Percentiles rank a stretch among this genome's conserved stretches.
Conservation (phyloP, 2,888 invertebrate species). For the Ormyrus labotus region DNA sequence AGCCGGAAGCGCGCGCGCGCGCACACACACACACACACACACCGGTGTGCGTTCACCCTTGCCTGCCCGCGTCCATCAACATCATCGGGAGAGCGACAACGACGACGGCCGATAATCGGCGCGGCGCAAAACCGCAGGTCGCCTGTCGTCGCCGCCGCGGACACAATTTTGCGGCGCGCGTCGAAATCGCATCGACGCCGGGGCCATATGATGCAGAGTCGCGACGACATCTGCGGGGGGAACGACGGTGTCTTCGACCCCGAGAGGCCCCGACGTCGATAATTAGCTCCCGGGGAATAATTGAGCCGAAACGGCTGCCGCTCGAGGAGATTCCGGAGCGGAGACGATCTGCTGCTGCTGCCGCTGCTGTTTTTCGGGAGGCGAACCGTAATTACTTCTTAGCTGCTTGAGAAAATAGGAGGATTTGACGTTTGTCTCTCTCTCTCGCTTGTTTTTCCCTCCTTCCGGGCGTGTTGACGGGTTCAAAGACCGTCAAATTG, state of each 20-base stretch:
- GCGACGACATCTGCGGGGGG: slow-evolving; percentile 56
- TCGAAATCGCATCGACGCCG: slow-evolving; percentile 51
- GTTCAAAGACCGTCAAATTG: slow-evolving; percentile 57
- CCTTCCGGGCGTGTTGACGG: neutral
- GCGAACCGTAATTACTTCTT: slow-evolving; percentile 36
- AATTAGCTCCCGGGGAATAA: slow-evolving; percentile 41
- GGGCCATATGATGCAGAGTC: slow-evolving; percentile 61
- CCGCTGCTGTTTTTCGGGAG: slow-evolving; percentile 1
- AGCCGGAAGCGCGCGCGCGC: slow-evolving; percentile 33
- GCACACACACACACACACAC: slow-evolving; percentile 6
- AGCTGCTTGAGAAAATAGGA: slow-evolving; percentile 28
- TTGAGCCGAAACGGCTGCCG: slow-evolving; percentile 37
- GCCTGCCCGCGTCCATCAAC: neutral
- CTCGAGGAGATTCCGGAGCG: slow-evolving; percentile 32
- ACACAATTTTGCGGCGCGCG: slow-evolving; percentile 18
- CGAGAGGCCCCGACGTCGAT: slow-evolving; percentile 2
- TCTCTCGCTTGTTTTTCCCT: neutral
- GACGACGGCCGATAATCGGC: slow-evolving; percentile 62
- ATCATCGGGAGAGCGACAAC: slow-evolving; percentile 5
- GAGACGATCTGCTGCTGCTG: neutral
- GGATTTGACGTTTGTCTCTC: slow-evolving; percentile 30
- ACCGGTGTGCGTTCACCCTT: neutral
- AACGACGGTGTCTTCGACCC: slow-evolving; percentile 42
- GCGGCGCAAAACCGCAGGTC: slow-evolving; percentile 66
- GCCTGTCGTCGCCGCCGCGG: slow-evolving; percentile 63